These are phyloP conservation scores for Pangasius krempfi DNA, from an alignment of 2,797 vertebrate species.

Conservation along the genomic window DNA sequence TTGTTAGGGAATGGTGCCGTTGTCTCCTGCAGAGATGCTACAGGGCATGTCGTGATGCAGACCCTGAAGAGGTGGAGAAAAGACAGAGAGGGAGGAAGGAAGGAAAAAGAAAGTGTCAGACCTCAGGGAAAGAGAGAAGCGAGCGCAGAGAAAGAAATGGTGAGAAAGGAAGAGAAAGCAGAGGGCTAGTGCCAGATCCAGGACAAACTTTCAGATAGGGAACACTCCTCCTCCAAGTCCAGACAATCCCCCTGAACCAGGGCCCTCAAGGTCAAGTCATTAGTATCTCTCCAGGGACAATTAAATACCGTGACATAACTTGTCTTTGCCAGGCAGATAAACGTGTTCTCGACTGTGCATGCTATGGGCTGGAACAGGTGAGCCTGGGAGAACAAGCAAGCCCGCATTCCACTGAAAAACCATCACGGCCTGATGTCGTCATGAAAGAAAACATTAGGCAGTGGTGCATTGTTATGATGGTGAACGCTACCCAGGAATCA, in stretches of 20 bases:
- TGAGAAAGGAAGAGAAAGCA: background rate
- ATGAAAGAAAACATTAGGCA: background rate
- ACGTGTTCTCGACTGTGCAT: background rate
- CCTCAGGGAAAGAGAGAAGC: background rate
- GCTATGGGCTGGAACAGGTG: constrained; percentile 1
- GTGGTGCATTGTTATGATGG: background rate
- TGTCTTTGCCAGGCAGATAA: too few species aligned
- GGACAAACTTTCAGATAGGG: background rate
- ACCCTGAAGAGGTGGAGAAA: background rate
- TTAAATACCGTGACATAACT: too few species aligned
- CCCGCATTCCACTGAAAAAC: background rate
- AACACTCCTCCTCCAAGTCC: background rate
- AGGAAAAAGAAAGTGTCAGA: background rate
- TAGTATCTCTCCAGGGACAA: too few species aligned
- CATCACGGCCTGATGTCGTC: background rate
- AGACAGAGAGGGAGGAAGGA: too few species aligned
- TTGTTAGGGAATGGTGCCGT: background rate
- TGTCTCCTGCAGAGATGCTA: background rate
- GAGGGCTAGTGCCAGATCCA: background rate
- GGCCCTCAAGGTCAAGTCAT: background rate
- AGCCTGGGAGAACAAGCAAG: constrained; percentile 24
- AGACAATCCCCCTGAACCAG: background rate
- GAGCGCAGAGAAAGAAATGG: background rate
- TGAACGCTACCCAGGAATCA: background rate
- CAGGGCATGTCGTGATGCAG: background rate